phyloP scores from a whole-genome alignment of 2,797 vertebrate genomes.

The Nannoperca obscura region DNA sequence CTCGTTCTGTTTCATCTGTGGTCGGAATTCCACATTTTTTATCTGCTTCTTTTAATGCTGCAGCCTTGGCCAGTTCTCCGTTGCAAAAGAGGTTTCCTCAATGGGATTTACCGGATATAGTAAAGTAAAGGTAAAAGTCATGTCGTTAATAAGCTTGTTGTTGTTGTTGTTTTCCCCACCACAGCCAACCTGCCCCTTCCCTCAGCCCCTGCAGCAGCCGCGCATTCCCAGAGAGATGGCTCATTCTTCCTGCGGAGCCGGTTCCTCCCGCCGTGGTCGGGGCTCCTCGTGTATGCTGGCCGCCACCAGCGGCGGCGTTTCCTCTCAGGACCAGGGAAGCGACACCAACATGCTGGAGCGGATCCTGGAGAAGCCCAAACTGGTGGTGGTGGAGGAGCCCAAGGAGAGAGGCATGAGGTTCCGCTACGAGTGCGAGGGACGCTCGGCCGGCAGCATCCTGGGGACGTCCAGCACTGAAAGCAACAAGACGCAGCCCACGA shows the following conservation, averaged over 20 bases:
- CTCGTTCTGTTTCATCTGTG: neutral
- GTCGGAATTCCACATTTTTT: neutral
- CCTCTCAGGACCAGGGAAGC: conserved; percentile 48
- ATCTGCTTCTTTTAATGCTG: neutral
- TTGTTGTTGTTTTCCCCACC: neutral
- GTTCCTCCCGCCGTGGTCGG: conserved; percentile 46
- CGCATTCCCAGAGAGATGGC: conserved; percentile 59
- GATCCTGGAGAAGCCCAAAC: conserved; percentile 83
- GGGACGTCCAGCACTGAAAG: conserved; percentile 90
- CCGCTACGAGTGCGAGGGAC: conserved; percentile 95
- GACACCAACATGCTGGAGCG: conserved; percentile 78
- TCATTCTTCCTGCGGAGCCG: conserved; percentile 45
- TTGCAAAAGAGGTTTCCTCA: neutral
- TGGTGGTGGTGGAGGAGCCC: conserved; percentile 92
- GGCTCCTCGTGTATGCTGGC: conserved; percentile 3
- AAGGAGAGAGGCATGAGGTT: conserved; percentile 97
- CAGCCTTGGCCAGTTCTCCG: neutral
- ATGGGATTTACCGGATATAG: neutral
- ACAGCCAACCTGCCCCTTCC: conserved; percentile 62
- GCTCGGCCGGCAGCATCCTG: conserved; percentile 94
- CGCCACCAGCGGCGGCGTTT: neutral
- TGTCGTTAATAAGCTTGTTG: neutral
- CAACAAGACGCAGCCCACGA: conserved; percentile 90
- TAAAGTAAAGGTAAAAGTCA: neutral
- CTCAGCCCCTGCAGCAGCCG: conserved; percentile 15